Percentiles rank a stretch among this genome's conserved stretches.
Evolutionary conservation across 2,113 vertebrate genomes (phyloP).

Genomic region (Andinoacara biseriatus): DNA sequence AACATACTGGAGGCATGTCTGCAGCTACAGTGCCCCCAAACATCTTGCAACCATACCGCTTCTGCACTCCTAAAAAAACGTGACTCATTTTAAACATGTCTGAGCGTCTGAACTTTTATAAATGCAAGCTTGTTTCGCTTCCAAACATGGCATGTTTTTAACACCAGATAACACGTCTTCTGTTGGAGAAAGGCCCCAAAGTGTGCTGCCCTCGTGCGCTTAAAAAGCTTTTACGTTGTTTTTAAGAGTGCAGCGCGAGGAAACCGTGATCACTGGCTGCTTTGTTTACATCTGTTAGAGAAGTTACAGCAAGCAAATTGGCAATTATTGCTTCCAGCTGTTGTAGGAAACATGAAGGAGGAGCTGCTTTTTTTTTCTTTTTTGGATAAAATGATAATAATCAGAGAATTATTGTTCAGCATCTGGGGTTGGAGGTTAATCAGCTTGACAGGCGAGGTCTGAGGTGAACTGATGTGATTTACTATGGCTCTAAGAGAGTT

Average conservation of each 20-base stretch:
- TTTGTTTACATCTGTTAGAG: constrained; percentile 6
- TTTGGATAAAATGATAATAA: neutral
- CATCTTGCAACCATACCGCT: constrained; percentile 58
- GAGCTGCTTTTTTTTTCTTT: neutral
- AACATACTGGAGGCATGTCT: constrained; percentile 27
- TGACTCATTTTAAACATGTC: constrained; percentile 8
- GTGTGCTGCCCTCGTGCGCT: too few relatives aligned
- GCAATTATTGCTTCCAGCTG: neutral
- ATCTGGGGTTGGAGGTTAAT: neutral
- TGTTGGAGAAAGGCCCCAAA: neutral
- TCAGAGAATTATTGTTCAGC: neutral
- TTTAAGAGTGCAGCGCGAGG: neutral
- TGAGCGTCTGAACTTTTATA: neutral
- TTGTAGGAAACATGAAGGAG: neutral
- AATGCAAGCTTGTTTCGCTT: neutral
- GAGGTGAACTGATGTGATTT: neutral
- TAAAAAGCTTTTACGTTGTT: neutral
- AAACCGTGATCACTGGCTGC: neutral
- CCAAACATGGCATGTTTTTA: neutral
- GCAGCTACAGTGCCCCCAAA: constrained; percentile 6
- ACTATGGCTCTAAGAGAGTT: neutral
- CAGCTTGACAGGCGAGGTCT: neutral
- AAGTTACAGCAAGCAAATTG: neutral
- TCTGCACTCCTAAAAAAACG: neutral
- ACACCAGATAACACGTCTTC: neutral